Conservation (phyloP, 2,797 vertebrate species). For the Helostoma temminkii region DNA sequence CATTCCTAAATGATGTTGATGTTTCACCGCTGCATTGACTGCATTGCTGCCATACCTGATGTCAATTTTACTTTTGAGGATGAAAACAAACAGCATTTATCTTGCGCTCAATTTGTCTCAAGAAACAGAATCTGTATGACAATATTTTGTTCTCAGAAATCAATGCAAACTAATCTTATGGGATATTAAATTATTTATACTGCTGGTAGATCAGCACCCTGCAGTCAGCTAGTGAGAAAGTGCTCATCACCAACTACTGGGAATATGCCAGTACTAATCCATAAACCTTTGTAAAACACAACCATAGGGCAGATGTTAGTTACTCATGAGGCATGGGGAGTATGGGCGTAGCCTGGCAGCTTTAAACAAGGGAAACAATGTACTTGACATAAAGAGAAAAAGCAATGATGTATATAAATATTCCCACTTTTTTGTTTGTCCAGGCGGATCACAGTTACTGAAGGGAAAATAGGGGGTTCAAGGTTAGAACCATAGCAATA, state of each 20-base stretch:
- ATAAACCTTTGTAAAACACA: constrained; percentile 63
- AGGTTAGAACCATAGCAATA: background rate
- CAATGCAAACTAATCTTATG: constrained; percentile 54
- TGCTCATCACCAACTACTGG: constrained; percentile 54
- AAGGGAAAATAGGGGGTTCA: background rate
- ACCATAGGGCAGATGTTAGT: constrained; percentile 49
- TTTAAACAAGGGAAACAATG: constrained; percentile 14
- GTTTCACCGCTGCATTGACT: constrained; percentile 40
- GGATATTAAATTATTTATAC: constrained; percentile 69
- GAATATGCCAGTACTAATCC: constrained; percentile 65
- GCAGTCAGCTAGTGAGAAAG: constrained; percentile 49
- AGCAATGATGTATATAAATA: constrained; percentile 1
- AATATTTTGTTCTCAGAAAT: constrained; percentile 66
- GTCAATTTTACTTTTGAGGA: constrained; percentile 18
- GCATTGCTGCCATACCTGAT: constrained; percentile 30
- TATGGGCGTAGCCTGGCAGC: constrained; percentile 7
- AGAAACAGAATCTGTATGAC: constrained; percentile 34
- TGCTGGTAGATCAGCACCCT: constrained; percentile 38
- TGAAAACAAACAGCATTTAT: constrained; percentile 18
- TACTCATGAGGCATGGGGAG: constrained; percentile 25
- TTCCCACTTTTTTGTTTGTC: constrained; percentile 12
- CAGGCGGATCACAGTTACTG: background rate
- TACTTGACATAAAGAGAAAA: constrained; percentile 1
- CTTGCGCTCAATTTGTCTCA: constrained; percentile 29
- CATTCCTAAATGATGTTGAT: constrained; percentile 49